Evolutionary conservation across 2,888 invertebrate species (phyloP), one percentile per base, ranked within the genome.

Genomic region (Neuroscelio doddi): DNA sequence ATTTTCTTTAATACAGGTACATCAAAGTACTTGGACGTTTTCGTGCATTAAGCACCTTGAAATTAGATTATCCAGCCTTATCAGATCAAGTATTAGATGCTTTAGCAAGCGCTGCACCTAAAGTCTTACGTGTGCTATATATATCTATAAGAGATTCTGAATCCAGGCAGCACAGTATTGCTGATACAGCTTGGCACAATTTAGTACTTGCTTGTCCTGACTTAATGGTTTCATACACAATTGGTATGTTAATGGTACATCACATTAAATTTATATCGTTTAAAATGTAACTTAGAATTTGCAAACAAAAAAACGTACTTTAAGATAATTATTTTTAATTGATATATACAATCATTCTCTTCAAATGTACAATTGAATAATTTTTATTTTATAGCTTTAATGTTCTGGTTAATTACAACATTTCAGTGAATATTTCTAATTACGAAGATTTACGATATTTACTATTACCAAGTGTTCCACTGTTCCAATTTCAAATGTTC

Each of bases 21-120:
- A 67, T 83, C 12, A 78, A 76, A 1, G 44, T 82, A 39, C 72
- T 87, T 7, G 82, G 85, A 34, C 83, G 85, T 50, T 76, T 87
- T 38, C 74, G 76, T 9, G 80, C 79, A 41, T 73, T 87, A 10
- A 79, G 74, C 17, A 74, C 79, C 7, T 72, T 87, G 36, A 85
- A 85, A 70, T 70, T 87, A 45, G 87, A 87, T 69, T 87, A 87
- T 71, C 84, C 85, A 10, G 82, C 86, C 8, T 66, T 87, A 41
- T 85, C 86, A 15, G 82, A 84, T 53, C 80, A 81, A 41, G 81
- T 84, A 1, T 78, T 87, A 0, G 81, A 84, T 49, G 81, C 85
- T 8, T 75, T 87, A 26, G 78, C 85, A 1, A 79, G 72, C n/a
- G 85, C 83, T 15, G 81, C 82, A 7, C 79, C 84, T 24, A 77